Evolutionary conservation across 2,888 invertebrate species (phyloP).

Genomic region (Polia nebulosa): DNA sequence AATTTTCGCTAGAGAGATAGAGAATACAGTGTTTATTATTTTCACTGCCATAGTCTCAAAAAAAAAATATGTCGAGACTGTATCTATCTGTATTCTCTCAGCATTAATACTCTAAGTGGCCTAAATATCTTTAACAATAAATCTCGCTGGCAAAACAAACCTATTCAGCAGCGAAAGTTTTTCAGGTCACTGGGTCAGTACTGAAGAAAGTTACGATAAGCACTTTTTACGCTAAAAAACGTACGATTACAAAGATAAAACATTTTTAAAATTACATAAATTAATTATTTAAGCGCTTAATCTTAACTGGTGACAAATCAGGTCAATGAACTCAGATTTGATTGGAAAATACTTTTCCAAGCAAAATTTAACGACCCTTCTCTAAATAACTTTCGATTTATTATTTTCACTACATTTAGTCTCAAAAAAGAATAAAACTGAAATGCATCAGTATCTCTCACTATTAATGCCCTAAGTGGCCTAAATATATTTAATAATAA

Average conservation of each 20-base stretch:
- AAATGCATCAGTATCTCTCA: too few relatives aligned
- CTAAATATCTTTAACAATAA: not conserved
- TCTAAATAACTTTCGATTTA: too few relatives aligned
- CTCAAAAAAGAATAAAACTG: not conserved
- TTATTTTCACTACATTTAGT: too few relatives aligned
- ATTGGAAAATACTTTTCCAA: too few relatives aligned
- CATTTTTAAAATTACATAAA: constrained; percentile 24
- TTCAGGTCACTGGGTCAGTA: constrained; percentile 27
- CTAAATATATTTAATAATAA: not conserved
- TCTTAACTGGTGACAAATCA: constrained; percentile 14
- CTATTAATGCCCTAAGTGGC: not conserved
- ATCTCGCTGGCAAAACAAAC: not conserved
- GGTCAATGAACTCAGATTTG: constrained; percentile 44
- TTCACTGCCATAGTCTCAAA: too few relatives aligned
- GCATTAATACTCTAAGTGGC: not conserved
- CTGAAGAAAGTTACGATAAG: constrained; percentile 22
- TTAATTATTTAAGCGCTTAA: not conserved
- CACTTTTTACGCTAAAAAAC: constrained; percentile 2
- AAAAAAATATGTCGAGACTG: too few relatives aligned
- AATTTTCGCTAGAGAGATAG: constrained; percentile 10
- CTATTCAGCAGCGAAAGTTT: constrained; percentile 5
- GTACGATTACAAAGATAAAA: constrained; percentile 28
- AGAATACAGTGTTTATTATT: too few relatives aligned
- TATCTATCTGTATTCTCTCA: not conserved
- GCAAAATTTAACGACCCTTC: too few relatives aligned